Base-by-base conservation (phyloP, 2,888 invertebrate genomes). In the Drosophila emarginata region DNA sequence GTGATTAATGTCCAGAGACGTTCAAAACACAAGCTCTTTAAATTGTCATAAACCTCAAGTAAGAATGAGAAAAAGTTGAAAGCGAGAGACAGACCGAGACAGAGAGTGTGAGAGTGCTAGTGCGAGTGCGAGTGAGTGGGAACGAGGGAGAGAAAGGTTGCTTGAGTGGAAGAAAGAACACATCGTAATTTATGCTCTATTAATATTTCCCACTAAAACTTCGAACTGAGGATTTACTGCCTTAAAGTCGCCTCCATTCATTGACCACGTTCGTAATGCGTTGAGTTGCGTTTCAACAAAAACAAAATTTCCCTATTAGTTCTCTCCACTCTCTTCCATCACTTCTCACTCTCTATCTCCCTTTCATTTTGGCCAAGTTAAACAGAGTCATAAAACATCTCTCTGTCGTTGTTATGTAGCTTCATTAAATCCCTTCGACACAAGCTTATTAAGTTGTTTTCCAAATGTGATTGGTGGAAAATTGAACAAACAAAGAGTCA, bases 131-230 rank as follows among this genome's bases (percentile, higher is more conserved):
- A 18, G 32, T 4, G n/a, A 15, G 23, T 7, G 21, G 18, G 23
- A 26, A n/a, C 2, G 57, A 57, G 9, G 11, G 23, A 6, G 37
- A 51, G 23, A 59, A 51, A 39, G 36, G 32, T 40, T 39, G 51
- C 60, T 62, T 61, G 26, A 37, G 64, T 64, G 63, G 66, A 69
- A 15, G 74, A 45, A 18, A 21, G 45, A 45, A 45, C 45, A 45
- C 45, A 45, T 71, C 73, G 79, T 83, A 78, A 88, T 88, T 88
- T 87, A 89, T 88, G 88, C 87, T 88, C 89, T 86, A 87, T 83
- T 88, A 88, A 89, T 83, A 80, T 80, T 80, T 80, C 77, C 73
- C 72, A 75, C 81, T 80, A 80, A 82, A 64, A 54, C 40, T 21
- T 23, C 36, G 40, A 40, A 37, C 56, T 56, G 56, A n/a, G 45